Base-by-base conservation (phyloP, 2,888 invertebrate species). In the Taphrorychus bicolor region DNA sequence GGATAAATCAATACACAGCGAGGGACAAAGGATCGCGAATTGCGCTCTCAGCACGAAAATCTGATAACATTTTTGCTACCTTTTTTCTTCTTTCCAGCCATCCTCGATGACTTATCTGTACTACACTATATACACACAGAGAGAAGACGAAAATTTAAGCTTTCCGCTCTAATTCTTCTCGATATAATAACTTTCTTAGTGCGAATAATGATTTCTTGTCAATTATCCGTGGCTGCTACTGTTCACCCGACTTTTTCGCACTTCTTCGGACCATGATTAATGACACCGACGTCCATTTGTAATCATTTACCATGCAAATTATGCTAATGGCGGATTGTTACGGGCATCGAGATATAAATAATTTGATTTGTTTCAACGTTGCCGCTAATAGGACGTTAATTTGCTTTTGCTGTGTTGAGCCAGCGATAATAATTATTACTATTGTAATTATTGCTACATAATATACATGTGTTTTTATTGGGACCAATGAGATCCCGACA, bases 41-140 rank as follows among this genome's bases (percentile, higher is more conserved):
- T 74, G 75, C 76, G 75, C 76, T 78, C 78, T 76, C 78, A 77
- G 77, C 78, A 78, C 78, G 78, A 78, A 77, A 71, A 78, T 78
- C 78, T 76, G 77, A 79, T 78, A 77, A 76, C 66, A 72, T 63
- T 63, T 67, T 65, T 58, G 62, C 66, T 57, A 63, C 58, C 42
- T 58, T 52, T 63, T 58, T 18, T 63, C 17, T 63, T 62, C 11
- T 32, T n/a, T n/a, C n/a, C n/a, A 41, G 24, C 14, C 24, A 18
- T 9, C 51, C 17, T 51, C 19, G 17, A 32, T 32, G 32, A 45
- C 45, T 45, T 45, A 16, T 17, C 17, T 16, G 14, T 14, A n/a
- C 45, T 11, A 45, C 7, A 45, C 9, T 32, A 7, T 32, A 7
- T 9, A 32, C 5, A 45, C 5, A 5, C 45, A 16, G 5, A 7